These are phyloP conservation scores for Colossoma macropomum DNA, from an alignment of 2,113 vertebrate genomes.

Conservation along the genomic window DNA sequence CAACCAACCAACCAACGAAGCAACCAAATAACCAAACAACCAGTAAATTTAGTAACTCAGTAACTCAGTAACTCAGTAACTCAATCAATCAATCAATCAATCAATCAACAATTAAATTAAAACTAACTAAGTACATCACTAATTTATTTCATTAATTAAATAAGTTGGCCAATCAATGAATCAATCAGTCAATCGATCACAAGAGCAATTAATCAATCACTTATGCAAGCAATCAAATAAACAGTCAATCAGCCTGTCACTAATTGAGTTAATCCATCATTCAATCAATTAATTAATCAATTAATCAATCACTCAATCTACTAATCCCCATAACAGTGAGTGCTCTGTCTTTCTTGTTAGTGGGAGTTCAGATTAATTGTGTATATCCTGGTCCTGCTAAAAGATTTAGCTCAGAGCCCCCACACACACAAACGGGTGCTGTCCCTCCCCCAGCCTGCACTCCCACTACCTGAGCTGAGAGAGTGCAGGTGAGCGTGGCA, in stretches of 20 bases:
- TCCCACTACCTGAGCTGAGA: constrained; percentile 28
- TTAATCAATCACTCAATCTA: neutral
- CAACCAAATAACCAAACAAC: no score
- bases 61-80: no score
- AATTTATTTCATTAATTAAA: no score
- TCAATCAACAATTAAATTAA: neutral
- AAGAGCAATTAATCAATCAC: neutral
- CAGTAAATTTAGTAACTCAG: no score
- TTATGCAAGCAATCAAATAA: neutral
- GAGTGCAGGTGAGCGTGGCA: constrained; percentile 52
- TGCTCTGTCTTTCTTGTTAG: neutral
- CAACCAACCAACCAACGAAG: no score
- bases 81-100: no score
- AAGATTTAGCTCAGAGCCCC: constrained; percentile 39
- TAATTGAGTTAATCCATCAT: no score
- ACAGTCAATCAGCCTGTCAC: no score
- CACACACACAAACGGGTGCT: constrained; percentile 11
- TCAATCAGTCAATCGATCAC: no score
- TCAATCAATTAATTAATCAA: neutral
- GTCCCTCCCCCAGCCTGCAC: constrained; percentile 45
- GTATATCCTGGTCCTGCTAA: constrained; percentile 5
- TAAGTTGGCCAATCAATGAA: neutral
- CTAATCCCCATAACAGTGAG: neutral
- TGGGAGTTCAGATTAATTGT: constrained; percentile 17
- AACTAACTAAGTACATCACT: no score